Conservation (phyloP, 1,140 invertebrate genomes). For the Philopotamus ludificatus region DNA sequence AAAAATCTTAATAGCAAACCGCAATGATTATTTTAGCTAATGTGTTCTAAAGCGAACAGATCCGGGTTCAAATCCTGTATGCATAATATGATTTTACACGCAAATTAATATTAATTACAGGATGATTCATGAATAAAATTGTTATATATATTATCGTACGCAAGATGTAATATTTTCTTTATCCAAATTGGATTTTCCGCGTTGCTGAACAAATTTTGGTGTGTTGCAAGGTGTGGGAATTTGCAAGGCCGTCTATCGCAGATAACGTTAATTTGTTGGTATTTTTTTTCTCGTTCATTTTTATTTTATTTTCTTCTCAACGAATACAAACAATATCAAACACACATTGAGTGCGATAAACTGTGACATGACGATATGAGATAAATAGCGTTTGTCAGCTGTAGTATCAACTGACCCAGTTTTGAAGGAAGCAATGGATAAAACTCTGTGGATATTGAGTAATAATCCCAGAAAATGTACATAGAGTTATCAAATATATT, state of each 20-base stretch:
- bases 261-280: neutral
- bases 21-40: neutral
- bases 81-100: neutral
- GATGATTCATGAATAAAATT: too few relatives aligned
- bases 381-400: constrained; percentile 11
- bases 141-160: neutral
- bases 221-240: neutral
- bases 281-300: too few relatives aligned
- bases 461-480: too few relatives aligned
- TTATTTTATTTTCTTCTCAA: constrained; percentile 7
- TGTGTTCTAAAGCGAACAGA: neutral
- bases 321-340: constrained; percentile 7
- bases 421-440: neutral
- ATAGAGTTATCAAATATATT: too few relatives aligned
- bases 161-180: neutral
- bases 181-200: neutral
- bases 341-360: neutral
- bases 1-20: neutral
- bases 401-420: constrained; percentile 16
- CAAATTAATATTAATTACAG: too few relatives aligned
- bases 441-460: too few relatives aligned
- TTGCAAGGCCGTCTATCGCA: neutral
- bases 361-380: constrained; percentile 15
- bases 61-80: neutral
- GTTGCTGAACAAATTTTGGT: neutral